Evolutionary conservation across 1,140 invertebrate species (phyloP).

Genomic region (Heliconius eleuchia): DNA sequence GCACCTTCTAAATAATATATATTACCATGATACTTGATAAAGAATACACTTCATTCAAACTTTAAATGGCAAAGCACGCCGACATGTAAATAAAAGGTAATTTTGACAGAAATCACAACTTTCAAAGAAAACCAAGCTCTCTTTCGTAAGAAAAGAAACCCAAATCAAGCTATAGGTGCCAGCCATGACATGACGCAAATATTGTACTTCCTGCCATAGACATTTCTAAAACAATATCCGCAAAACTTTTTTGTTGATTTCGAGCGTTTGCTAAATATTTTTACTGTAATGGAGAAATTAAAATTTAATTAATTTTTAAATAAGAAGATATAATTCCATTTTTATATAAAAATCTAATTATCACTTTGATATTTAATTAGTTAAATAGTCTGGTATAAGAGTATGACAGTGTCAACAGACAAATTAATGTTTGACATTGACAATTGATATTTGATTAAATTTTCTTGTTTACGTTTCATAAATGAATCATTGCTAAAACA

Average conservation of each 20-base stretch:
- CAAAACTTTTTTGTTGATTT: neutral
- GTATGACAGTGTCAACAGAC: neutral
- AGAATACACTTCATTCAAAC: slow-evolving; percentile 36
- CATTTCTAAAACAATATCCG: slow-evolving; percentile 36
- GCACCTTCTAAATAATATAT: slow-evolving; percentile 33
- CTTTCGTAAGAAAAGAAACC: slow-evolving; percentile 74
- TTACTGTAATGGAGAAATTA: neutral
- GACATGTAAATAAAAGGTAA: slow-evolving; percentile 69
- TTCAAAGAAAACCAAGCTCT: slow-evolving; percentile 76
- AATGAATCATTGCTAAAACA: neutral
- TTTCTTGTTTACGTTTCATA: slow-evolving; percentile 14
- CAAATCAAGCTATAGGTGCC: slow-evolving; percentile 72
- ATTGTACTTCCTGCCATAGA: slow-evolving; percentile 43
- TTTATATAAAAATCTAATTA: neutral
- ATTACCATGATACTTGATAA: slow-evolving; percentile 31
- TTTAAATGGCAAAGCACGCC: slow-evolving; percentile 36
- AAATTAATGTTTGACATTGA: neutral
- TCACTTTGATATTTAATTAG: neutral
- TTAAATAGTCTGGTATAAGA: neutral
- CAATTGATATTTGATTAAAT: neutral
- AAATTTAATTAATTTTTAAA: neutral
- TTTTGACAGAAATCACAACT: slow-evolving; percentile 56
- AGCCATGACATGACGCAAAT: slow-evolving; percentile 74
- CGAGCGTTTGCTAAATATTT: neutral
- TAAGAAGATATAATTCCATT: neutral